Conservation (phyloP, 1,140 invertebrate species). For the Vanessa tameamea region DNA sequence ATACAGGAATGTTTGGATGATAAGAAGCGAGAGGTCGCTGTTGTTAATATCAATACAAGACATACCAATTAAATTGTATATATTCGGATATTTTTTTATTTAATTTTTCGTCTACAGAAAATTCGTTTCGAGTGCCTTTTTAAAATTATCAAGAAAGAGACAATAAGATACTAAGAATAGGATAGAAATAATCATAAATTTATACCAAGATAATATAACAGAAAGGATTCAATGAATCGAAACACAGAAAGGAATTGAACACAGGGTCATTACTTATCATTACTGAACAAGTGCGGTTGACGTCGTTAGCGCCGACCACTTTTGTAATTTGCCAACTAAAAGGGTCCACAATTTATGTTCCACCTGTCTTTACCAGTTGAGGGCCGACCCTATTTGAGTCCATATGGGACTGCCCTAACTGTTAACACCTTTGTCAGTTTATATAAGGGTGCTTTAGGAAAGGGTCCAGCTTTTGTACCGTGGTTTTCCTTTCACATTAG, state of each 20-base stretch:
- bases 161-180: not conserved
- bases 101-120: too few species aligned
- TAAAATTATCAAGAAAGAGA: not conserved
- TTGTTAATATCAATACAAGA: too few species aligned
- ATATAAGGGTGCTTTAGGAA: conserved; percentile 48
- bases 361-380: conserved; percentile 62
- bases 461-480: conserved; percentile 43
- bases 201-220: not conserved
- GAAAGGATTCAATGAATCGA: conserved; percentile 5
- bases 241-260: conserved; percentile 23
- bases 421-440: conserved; percentile 65
- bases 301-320: conserved; percentile 51
- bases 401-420: conserved; percentile 52
- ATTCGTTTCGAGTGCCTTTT: too few species aligned
- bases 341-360: conserved; percentile 69
- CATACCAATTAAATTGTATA: too few species aligned
- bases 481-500: conserved; percentile 44
- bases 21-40: too few species aligned
- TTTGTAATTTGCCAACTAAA: conserved; percentile 64
- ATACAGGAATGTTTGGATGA: too few species aligned
- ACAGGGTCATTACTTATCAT: conserved; percentile 35
- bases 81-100: too few species aligned
- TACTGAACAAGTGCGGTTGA: conserved; percentile 44
- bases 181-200: too few species aligned
- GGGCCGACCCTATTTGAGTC: conserved; percentile 54